These are phyloP conservation scores for Aplodontia rufa DNA, from an alignment of 2,113 vertebrate species.

Conservation along the genomic window DNA sequence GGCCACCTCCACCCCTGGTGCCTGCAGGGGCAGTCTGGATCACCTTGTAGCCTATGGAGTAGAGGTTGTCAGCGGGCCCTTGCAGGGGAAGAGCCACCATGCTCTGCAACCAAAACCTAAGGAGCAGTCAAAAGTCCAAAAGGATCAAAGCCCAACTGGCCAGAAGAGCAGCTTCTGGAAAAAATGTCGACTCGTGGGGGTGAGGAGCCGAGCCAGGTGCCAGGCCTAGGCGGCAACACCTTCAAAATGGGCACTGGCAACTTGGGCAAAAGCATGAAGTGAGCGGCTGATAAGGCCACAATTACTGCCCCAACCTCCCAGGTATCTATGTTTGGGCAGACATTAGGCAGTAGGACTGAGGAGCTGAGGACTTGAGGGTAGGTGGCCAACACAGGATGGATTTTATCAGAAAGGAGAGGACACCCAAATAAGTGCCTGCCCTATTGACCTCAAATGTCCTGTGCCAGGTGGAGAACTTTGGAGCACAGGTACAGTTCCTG, in stretches of 20 bases:
- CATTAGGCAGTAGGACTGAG: constrained; percentile 14
- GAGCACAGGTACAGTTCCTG: constrained; percentile 58
- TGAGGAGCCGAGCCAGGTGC: neutral
- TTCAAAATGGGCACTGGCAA: neutral
- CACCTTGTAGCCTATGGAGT: neutral
- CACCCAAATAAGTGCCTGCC: neutral
- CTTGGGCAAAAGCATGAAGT: neutral
- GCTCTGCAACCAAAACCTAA: neutral
- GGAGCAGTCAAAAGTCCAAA: neutral
- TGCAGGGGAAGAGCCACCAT: neutral
- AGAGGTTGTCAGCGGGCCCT: neutral
- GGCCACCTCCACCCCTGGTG: neutral
- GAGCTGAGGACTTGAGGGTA: neutral
- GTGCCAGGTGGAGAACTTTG: neutral
- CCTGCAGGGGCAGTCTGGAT: neutral
- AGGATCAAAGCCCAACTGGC: neutral
- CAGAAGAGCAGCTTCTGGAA: neutral
- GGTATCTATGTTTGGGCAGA: neutral
- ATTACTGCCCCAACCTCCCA: constrained; percentile 9
- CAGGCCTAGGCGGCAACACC: neutral
- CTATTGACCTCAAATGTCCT: neutral
- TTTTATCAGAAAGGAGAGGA: neutral
- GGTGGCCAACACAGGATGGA: neutral
- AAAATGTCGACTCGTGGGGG: neutral
- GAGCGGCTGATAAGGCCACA: constrained; percentile 64